Evolutionary conservation across 1,140 invertebrate genomes (phyloP).

Genomic region (Drosophila chauvacae): DNA sequence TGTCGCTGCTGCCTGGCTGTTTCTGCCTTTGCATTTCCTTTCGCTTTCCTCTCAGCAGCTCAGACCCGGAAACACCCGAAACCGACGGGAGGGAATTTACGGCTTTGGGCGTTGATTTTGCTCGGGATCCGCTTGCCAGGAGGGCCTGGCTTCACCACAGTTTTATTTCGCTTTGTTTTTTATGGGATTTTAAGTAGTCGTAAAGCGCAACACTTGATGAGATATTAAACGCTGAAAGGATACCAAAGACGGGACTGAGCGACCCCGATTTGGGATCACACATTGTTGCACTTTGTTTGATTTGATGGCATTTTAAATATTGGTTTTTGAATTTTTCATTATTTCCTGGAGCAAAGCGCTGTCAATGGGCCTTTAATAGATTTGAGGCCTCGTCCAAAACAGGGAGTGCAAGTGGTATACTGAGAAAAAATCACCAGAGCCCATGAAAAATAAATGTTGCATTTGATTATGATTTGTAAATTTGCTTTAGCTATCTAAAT

Average conservation of each 20-base stretch:
- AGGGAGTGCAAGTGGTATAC: not conserved
- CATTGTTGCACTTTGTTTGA: constrained; percentile 73
- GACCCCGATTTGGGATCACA: constrained; percentile 27
- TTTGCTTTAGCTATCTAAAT: not conserved
- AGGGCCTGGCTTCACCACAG: constrained; percentile 8
- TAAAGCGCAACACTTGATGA: constrained; percentile 82
- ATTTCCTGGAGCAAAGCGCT: constrained; percentile 46
- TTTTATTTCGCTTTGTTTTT: constrained; percentile 56
- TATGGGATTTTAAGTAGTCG: constrained; percentile 82
- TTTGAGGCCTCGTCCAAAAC: constrained; percentile 56
- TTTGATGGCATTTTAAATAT: constrained; percentile 81
- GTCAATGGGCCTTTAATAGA: constrained; percentile 70
- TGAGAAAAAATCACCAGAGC: not conserved
- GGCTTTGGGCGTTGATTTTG: constrained; percentile 80
- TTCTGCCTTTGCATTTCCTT: constrained; percentile 63
- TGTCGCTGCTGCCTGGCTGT: constrained; percentile 41
- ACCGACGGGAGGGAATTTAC: constrained; percentile 61
- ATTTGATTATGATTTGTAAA: not conserved
- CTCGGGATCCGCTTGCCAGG: constrained; percentile 29
- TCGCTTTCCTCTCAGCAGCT: constrained; percentile 73
- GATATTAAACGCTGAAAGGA: constrained; percentile 77
- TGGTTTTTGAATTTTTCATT: constrained; percentile 78
- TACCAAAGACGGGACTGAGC: constrained; percentile 7
- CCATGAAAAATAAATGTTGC: not conserved
- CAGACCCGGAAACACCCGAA: constrained; percentile 16